Evolutionary conservation across 2,113 vertebrate species (phyloP).

Genomic region (Cyphomyrus discorhynchus): DNA sequence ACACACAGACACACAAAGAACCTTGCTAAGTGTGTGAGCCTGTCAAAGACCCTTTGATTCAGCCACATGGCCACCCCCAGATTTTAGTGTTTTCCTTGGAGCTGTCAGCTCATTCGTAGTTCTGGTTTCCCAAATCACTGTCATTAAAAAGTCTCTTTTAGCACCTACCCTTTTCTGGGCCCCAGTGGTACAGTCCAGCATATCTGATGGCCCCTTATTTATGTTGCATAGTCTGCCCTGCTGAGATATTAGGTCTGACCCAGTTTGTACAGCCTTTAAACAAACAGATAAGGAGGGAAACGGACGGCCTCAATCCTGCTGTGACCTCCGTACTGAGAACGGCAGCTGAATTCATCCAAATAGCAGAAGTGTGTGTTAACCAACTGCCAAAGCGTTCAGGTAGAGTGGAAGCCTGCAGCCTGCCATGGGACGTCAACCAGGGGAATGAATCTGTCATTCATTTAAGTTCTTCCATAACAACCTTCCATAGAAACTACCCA

Average conservation of each 20-base stretch:
- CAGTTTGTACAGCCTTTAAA: background rate
- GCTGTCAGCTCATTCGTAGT: constrained; percentile 55
- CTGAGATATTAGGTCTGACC: background rate
- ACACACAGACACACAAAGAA: background rate
- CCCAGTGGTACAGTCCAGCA: background rate
- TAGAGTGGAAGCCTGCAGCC: background rate
- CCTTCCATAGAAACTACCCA: background rate
- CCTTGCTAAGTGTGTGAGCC: background rate
- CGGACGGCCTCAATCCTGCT: background rate
- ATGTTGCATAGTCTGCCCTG: background rate
- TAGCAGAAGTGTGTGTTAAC: background rate
- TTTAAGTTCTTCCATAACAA: background rate
- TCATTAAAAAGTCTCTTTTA: constrained; percentile 57
- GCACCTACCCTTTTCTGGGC: background rate
- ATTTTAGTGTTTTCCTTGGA: constrained; percentile 58
- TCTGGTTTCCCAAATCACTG: constrained; percentile 56
- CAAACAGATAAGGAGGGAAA: background rate
- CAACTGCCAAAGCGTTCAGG: background rate
- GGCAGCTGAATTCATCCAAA: background rate
- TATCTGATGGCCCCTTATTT: background rate
- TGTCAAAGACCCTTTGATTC: constrained; percentile 46
- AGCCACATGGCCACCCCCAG: constrained; percentile 32
- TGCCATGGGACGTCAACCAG: background rate
- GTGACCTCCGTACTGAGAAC: background rate
- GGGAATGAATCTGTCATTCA: background rate